Evolutionary conservation across 2,888 invertebrate species (phyloP).

Genomic region (Sisyra nigra): DNA sequence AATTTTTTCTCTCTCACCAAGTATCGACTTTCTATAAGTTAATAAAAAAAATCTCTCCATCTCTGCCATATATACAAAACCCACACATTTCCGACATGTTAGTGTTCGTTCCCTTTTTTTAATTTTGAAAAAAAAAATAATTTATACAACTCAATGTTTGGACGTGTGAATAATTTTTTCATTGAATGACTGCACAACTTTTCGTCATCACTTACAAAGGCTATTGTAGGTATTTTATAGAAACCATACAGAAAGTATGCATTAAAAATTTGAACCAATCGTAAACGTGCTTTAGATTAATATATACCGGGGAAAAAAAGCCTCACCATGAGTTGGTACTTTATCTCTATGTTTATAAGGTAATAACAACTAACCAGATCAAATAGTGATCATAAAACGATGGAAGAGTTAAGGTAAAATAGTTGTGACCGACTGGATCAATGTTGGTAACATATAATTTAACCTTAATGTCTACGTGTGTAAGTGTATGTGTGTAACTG

Average conservation of each 20-base stretch:
- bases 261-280: slow-evolving; percentile 3
- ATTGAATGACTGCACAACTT: not conserved
- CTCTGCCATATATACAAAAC: too few relatives aligned
- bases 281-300: slow-evolving; percentile 2
- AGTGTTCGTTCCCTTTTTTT: not conserved
- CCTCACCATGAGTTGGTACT: slow-evolving; percentile 4
- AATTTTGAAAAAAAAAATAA: not conserved
- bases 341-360: slow-evolving; percentile 7
- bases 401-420: not conserved
- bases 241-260: too few relatives aligned
- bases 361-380: not conserved
- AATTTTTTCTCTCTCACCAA: too few relatives aligned
- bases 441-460: slow-evolving; percentile 6
- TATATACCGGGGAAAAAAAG: slow-evolving; percentile 4
- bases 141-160: not conserved
- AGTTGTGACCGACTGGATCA: not conserved
- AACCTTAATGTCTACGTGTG: not conserved
- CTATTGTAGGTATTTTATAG: slow-evolving; percentile 1
- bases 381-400: not conserved
- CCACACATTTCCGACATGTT: not conserved
- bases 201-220: not conserved
- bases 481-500: not conserved
- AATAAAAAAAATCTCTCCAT: too few relatives aligned
- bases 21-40: too few relatives aligned
- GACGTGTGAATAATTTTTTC: not conserved